phyloP scores from a whole-genome alignment of 2,113 vertebrate genomes.

The Xiphophorus maculatus region DNA sequence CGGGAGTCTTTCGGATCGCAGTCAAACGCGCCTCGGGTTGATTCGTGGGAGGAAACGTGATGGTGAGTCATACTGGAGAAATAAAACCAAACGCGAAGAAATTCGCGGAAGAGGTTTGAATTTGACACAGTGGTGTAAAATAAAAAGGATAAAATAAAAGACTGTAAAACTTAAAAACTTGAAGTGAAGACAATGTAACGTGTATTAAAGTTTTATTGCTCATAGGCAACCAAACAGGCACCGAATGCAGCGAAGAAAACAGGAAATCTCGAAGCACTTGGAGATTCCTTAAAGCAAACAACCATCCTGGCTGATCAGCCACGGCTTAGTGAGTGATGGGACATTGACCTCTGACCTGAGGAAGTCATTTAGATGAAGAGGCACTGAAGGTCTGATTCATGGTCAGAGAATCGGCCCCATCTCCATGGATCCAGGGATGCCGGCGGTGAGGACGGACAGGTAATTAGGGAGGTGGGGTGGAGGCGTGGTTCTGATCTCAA shows the following conservation, averaged over 20 bases:
- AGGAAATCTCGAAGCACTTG: conserved; percentile 21
- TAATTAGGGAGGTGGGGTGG: conserved; percentile 56
- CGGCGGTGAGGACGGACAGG: conserved; percentile 66
- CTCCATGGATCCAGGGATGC: conserved; percentile 43
- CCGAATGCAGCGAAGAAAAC: conserved; percentile 8
- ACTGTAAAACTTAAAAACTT: neutral
- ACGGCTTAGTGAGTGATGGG: conserved; percentile 64
- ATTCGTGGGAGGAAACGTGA: conserved; percentile 33
- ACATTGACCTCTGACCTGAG: conserved; percentile 79
- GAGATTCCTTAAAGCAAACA: conserved; percentile 46
- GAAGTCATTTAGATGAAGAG: conserved; percentile 79
- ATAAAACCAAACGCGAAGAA: conserved; percentile 2
- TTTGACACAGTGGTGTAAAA: neutral
- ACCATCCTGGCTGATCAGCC: conserved; percentile 41
- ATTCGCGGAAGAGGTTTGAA: conserved; percentile 19
- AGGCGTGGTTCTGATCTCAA: conserved; percentile 34
- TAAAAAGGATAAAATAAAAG: too few relatives aligned
- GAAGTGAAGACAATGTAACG: neutral
- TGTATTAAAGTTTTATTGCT: neutral
- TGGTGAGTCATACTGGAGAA: conserved; percentile 42
- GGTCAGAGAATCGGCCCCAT: conserved; percentile 59
- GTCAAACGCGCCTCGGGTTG: conserved; percentile 38
- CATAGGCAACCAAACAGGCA: neutral
- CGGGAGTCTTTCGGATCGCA: conserved; percentile 58
- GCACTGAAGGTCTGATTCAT: conserved; percentile 74